Base-by-base conservation (phyloP, 2,113 vertebrate genomes). In the Periophthalmus modestus region DNA sequence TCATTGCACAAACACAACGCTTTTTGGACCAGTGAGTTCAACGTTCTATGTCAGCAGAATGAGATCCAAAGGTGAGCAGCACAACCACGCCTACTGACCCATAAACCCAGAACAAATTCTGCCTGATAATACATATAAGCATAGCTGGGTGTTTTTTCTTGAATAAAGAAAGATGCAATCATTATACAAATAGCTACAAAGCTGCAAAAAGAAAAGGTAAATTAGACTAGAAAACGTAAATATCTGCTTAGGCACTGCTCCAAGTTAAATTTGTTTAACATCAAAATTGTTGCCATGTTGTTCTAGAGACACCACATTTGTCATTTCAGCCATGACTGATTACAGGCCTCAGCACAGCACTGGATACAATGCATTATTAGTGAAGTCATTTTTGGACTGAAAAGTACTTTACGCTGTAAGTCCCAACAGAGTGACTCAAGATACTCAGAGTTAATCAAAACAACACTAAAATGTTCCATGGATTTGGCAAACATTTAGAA, bases 371-470 rank as follows among this genome's bases (percentile, higher is more conserved):
- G 73, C 50, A 1, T 28, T 72, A 68, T 70, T 65, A 77, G 74
- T 82, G 78, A 83, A 23, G 72, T 78, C 23, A 3, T 68, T 62
- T 62, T 72, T 78, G 72, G 80, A 72, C 23, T 1, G 2, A 39
- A 7, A 48, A 21, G 16, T 15, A 50, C 36, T 1, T 9, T 71
- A 87, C 68, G 48, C 78, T 61, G 43, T 13, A 80, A 75, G 82
- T 85, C 84, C 73, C 83, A 0, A 24, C 71, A 71, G 86, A 34
- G 0, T 6, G 13, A 61, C 55, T 36, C 66, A 68, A 71, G 75
- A 75, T 86, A 89, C 75, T 52, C 70, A 33, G 21, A 15, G 57
- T 36, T 80, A 85, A 90, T 90, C 50, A 79, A 84, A 91, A 82
- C 85, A 86, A 83, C 73, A 65, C 70, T 47, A 79, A 39, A 75